phyloP scores from a whole-genome alignment of 2,797 vertebrate genomes.

The Aphelocoma californica region DNA sequence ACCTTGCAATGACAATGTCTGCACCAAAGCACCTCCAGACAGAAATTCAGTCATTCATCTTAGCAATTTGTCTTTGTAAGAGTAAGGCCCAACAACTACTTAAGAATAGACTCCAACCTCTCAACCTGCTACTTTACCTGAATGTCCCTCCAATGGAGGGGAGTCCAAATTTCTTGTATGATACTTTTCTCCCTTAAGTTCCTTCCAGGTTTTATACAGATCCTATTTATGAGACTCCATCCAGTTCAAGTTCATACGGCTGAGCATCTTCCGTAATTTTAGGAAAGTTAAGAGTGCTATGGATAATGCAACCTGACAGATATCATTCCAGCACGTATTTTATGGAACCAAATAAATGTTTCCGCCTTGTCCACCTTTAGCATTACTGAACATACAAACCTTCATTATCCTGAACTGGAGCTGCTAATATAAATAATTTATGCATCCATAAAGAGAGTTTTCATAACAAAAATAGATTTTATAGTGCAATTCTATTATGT shows the following conservation, averaged over 20 bases:
- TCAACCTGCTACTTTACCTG: not conserved
- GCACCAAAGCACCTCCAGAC: not conserved
- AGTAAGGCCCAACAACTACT: not conserved
- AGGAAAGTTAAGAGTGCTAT: not conserved
- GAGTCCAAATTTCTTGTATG: not conserved
- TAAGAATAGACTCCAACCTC: not conserved
- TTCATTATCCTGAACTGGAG: not conserved
- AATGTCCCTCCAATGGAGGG: not conserved
- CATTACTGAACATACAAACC: not conserved
- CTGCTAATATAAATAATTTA: constrained; percentile 28
- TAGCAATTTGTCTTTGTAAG: not conserved
- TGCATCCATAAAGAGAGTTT: not conserved
- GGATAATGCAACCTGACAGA: not conserved
- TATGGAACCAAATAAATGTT: not conserved
- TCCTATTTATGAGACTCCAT: not conserved
- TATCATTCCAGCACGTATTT: accelerated
- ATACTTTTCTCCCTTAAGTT: not conserved
- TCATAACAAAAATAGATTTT: constrained; percentile 15
- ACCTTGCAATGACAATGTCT: not conserved
- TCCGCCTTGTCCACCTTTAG: not conserved
- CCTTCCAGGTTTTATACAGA: not conserved
- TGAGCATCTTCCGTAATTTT: not conserved
- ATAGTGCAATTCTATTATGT: not conserved
- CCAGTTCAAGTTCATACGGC: not conserved
- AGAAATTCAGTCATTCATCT: not conserved